Evolutionary conservation across 1,140 invertebrate genomes (phyloP), one percentile per base, ranked within the genome.

Genomic region (Calosoma granatense): DNA sequence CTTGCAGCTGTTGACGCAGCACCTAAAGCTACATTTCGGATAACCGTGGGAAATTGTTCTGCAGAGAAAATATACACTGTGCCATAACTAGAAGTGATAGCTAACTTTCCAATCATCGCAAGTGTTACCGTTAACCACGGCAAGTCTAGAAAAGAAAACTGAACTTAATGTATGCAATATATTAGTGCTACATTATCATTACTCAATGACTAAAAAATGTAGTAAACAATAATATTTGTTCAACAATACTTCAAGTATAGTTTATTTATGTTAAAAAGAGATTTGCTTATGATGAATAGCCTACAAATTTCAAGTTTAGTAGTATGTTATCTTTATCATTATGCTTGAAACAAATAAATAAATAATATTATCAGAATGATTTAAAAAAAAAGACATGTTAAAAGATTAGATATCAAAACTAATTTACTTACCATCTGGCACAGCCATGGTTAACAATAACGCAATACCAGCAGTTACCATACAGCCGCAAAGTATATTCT

Each of bases 31-130:
- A 86, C 83, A 65, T 88, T 91, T 55, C 90, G 75, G 36, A 93
- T 82, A 4, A 87, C 82, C 1, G 90, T 92, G 1, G 90, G 90
- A 64, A 89, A 91, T 65, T 90, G 84, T 73, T 93, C 90, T 3
- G 84, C 82, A 9, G 89, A 85, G 66, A 86, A 89, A 43, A 92
- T 78, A 64, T 90, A 92, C 22, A 91, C 81, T 1, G 87, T 81
- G 22, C 83, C 86, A 65, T 88, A 92, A 4, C 87, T 86, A 0
- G 86, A 81, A 0, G 88, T 90, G 54, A 91, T 90, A 14, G 85
- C 84, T 61, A 92, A 75, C 74, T 92, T 92, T 6, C 86, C 88
- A 43, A 87, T 68, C 86, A 92, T 90, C 4, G 87, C 85, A 41
- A 85, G 77, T 4, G 78, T 74, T 2, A 88, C 78, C 0, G 79